Percentiles rank a stretch among this genome's conserved stretches.
Evolutionary conservation across 2,113 vertebrate species (phyloP).

Genomic region (Melanerpes aurifrons): DNA sequence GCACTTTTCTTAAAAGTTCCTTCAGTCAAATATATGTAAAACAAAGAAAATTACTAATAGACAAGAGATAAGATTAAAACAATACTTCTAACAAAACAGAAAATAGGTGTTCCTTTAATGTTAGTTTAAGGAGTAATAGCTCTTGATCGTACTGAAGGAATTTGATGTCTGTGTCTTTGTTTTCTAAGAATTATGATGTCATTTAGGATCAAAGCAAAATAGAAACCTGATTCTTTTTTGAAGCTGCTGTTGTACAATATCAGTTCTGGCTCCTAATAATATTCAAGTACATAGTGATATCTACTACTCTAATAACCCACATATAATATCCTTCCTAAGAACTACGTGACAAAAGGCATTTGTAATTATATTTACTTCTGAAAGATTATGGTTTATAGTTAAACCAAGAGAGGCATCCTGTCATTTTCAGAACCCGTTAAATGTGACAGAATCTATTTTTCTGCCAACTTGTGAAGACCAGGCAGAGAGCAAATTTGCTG

Average conservation of each 20-base stretch:
- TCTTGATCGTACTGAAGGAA: not conserved
- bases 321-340: conserved; percentile 79
- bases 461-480: conserved; percentile 98
- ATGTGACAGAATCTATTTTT: conserved; percentile 99
- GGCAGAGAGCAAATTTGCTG: conserved; percentile 99
- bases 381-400: conserved; percentile 92
- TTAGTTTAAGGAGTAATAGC: conserved; percentile 3
- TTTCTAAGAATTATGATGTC: conserved; percentile 81
- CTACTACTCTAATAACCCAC: conserved; percentile 88
- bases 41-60: not conserved
- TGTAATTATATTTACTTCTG: conserved; percentile 99
- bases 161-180: conserved; percentile 31
- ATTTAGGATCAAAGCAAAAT: conserved; percentile 85
- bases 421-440: conserved; percentile 99
- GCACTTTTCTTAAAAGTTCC: conserved; percentile 7
- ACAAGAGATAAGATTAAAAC: conserved; percentile 24
- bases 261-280: conserved; percentile 86
- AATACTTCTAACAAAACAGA: conserved; percentile 7
- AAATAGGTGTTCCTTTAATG: conserved; percentile 3
- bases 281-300: conserved; percentile 86
- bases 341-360: conserved; percentile 93
- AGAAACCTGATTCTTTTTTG: conserved; percentile 78
- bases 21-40: not conserved
- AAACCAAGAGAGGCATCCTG: conserved; percentile 98
- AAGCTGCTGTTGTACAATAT: conserved; percentile 86